Evolutionary conservation across 2,797 vertebrate species (phyloP), one percentile per base, ranked within the genome.

Genomic region (Mormyrus hasselquistii): DNA sequence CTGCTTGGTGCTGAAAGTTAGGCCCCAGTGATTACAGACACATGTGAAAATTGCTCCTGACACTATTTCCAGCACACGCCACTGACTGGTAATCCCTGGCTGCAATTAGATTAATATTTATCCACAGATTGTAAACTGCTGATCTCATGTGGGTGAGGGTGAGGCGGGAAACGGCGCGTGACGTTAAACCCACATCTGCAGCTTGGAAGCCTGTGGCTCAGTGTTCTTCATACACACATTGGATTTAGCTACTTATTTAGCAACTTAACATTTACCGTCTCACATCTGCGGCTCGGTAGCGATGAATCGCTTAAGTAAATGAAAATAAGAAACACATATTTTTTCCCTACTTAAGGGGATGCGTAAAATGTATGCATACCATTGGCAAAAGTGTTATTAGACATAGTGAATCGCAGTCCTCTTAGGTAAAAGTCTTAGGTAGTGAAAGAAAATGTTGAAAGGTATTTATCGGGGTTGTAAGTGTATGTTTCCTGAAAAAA

Each of bases 41-140:
- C 29, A 14, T 14, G 57, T 22, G 65, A 38, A 73, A 38, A 73
- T 73, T 73, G 65, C 29, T 38, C 29, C 29, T 73, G 29, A 73
- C 65, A 73, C 29, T 14, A 38, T 38, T 73, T 73, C 65, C 29
- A 38, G 65, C 65, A 16, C 65, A 73, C 12, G 12, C 29, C 25
- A 73, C 29, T 73, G 65, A 73, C 65, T 73, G 65, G 12, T 73
- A 73, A 73, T 73, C 65, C 65, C 65, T 73, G 65, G 65, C 29
- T 73, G 65, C 65, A 73, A 73, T 73, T 73, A 73, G 65, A 73
- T 73, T 73, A 73, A 73, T 73, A 73, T 73, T 73, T 73, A 34
- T 73, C 65, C 29, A 14, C 29, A 34, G 65, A 73, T 73, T 73
- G 65, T 38, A 73, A 73, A 73, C 65, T 73, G 65, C 65, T 73